phyloP scores from a whole-genome alignment of 2,888 invertebrate genomes.

The Prenolepis imparis region DNA sequence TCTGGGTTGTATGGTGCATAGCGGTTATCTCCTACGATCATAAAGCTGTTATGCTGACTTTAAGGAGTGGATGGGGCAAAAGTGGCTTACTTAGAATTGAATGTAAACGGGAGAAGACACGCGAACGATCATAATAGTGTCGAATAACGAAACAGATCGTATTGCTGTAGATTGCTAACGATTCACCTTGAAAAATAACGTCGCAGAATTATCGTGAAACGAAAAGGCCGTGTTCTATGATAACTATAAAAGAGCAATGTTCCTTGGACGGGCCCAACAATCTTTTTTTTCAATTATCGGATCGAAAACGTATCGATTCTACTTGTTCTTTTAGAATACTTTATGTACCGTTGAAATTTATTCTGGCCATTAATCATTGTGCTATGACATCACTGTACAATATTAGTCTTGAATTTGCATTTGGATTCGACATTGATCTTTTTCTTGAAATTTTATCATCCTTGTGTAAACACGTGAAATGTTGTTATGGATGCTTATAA shows the following conservation, averaged over 20 bases:
- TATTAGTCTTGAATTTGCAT: constrained; percentile 19
- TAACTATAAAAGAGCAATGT: constrained; percentile 59
- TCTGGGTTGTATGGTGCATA: neutral
- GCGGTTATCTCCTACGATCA: constrained; percentile 6
- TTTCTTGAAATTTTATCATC: neutral
- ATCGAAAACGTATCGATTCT: constrained; percentile 21
- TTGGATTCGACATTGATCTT: constrained; percentile 33
- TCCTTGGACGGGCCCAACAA: neutral
- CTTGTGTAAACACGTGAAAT: neutral
- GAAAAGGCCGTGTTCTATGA: constrained; percentile 66
- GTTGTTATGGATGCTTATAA: neutral
- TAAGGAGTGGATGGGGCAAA: constrained; percentile 34
- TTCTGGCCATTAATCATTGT: constrained; percentile 31
- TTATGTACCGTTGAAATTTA: constrained; percentile 13
- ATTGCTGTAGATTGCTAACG: constrained; percentile 67
- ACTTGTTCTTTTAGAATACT: constrained; percentile 11
- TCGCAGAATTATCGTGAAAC: constrained; percentile 58
- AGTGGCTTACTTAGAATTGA: constrained; percentile 53
- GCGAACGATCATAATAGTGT: constrained; percentile 73
- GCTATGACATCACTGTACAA: constrained; percentile 19
- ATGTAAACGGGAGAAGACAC: constrained; percentile 77
- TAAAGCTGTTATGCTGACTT: constrained; percentile 15
- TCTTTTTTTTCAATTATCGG: neutral
- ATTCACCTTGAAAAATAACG: constrained; percentile 79
- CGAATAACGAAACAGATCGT: constrained; percentile 65